These are phyloP conservation scores for Perccottus glenii DNA, from an alignment of 2,113 vertebrate species.

Conservation along the genomic window DNA sequence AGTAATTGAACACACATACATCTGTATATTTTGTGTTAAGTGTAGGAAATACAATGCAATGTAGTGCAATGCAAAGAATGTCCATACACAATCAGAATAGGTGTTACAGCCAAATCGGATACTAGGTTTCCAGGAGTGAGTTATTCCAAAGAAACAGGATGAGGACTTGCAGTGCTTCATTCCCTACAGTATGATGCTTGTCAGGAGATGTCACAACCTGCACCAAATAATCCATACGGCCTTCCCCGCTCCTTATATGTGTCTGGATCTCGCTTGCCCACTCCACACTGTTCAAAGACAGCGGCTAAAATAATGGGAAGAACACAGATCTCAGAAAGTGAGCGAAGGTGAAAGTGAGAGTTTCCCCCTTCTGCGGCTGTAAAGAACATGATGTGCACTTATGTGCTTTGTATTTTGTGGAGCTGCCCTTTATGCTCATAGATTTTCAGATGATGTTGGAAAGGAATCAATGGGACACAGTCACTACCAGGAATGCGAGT, in stretches of 20 bases:
- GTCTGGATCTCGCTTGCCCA: constrained; percentile 31
- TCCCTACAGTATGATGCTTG: constrained; percentile 52
- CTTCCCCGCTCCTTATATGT: constrained; percentile 27
- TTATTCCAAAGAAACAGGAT: constrained; percentile 41
- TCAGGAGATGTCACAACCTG: constrained; percentile 68
- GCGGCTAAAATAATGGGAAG: constrained; percentile 35
- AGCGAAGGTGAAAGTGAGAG: constrained; percentile 52
- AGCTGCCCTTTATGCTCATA: constrained; percentile 85
- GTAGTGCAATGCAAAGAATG: constrained; percentile 12
- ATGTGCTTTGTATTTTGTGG: constrained; percentile 69
- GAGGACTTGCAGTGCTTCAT: constrained; percentile 43
- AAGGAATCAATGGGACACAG: constrained; percentile 86
- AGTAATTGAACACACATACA: constrained; percentile 14
- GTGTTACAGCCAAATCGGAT: constrained; percentile 17
- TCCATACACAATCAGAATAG: constrained; percentile 19
- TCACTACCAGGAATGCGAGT: constrained; percentile 89
- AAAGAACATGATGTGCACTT: constrained; percentile 71
- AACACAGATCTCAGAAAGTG: constrained; percentile 21
- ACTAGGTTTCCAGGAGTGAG: constrained; percentile 20
- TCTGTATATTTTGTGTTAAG: constrained; percentile 14
- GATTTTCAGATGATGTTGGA: constrained; percentile 89
- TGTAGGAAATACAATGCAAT: constrained; percentile 20
- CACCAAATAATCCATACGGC: constrained; percentile 60
- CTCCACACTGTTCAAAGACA: constrained; percentile 23
- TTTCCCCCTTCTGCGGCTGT: constrained; percentile 41